These are phyloP conservation scores for Stomatorhinus walkeri DNA, from an alignment of 2,797 vertebrate species.

Conservation along the genomic window DNA sequence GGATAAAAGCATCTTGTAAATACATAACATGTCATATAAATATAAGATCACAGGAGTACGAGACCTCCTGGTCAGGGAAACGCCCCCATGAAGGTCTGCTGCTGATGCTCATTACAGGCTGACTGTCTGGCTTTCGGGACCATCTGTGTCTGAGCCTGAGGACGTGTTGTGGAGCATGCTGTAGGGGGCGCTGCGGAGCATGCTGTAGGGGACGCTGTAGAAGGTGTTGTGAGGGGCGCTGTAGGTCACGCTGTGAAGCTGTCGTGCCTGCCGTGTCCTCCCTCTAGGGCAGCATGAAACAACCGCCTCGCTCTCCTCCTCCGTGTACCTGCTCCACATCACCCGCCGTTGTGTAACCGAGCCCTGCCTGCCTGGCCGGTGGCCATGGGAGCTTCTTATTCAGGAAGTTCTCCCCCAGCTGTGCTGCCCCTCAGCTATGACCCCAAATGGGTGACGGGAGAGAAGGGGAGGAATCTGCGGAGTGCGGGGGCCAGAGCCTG, in stretches of 20 bases:
- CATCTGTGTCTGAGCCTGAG: background rate
- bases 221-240: background rate
- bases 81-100: background rate
- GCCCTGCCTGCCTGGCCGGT: conserved; percentile 23
- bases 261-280: background rate
- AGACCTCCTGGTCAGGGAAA: background rate
- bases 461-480: conserved; percentile 8
- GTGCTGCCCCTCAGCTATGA: background rate
- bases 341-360: conserved; percentile 21
- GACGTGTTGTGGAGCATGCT: background rate
- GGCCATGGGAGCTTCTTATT: conserved; percentile 30
- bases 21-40: background rate
- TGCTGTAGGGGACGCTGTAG: too few relatives aligned
- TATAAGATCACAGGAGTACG: background rate
- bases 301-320: background rate
- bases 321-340: conserved; percentile 14
- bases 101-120: background rate
- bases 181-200: background rate
- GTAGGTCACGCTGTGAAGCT: background rate
- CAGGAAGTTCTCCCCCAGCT: conserved; percentile 23
- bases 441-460: background rate
- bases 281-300: background rate
- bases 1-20: background rate
- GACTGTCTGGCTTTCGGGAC: background rate
- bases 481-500: conserved; percentile 22